Conservation (phyloP, 2,888 invertebrate species). For the Acanthoscelides obtectus region DNA sequence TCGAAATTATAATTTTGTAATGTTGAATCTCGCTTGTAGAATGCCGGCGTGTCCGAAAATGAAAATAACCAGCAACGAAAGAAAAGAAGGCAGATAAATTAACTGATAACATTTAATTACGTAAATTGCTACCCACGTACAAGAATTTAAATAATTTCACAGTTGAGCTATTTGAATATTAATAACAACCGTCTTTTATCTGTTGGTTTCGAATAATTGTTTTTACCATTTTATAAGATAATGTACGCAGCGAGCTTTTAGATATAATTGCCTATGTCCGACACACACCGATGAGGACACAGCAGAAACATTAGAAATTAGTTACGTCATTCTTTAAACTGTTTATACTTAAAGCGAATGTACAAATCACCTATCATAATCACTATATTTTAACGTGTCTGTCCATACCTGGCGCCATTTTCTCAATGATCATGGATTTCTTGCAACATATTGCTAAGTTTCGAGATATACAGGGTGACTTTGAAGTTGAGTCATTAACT, state of each 20-base stretch:
- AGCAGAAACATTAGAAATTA: background rate
- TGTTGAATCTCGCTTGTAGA: no score
- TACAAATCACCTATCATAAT: background rate
- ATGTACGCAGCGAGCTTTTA: background rate
- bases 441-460: no score
- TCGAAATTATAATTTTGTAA: no score
- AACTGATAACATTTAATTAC: constrained; percentile 12
- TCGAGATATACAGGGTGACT: no score
- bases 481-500: no score
- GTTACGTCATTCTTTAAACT: background rate
- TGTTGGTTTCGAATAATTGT: background rate
- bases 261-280: background rate
- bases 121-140: constrained; percentile 6
- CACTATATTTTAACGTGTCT: no score
- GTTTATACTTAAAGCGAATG: background rate
- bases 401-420: no score
- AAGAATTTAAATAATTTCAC: constrained; percentile 14
- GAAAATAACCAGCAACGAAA: background rate
- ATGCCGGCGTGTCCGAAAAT: background rate
- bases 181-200: constrained; percentile 3
- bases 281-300: background rate
- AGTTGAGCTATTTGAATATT: constrained; percentile 14
- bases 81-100: constrained; percentile 8
- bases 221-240: background rate
- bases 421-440: no score